phyloP scores from a whole-genome alignment of 2,113 vertebrate species.

The Castor canadensis region DNA sequence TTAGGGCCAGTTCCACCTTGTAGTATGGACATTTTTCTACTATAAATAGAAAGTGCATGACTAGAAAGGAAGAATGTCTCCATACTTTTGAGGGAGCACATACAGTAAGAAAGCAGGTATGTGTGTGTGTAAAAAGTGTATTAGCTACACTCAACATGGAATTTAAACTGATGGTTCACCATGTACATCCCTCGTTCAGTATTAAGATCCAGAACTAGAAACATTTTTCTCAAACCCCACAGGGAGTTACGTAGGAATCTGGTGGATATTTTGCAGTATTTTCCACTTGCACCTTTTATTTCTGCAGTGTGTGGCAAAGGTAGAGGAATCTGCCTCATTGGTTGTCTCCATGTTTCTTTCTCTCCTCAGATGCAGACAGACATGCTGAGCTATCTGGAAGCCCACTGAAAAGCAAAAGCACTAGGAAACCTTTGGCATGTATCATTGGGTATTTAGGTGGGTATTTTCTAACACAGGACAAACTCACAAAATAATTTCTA shows the following conservation, averaged over 20 bases:
- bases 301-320: neutral
- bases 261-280: neutral
- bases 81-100: neutral
- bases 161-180: neutral
- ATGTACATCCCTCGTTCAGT: neutral
- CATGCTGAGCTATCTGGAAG: conserved; percentile 92
- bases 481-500: neutral
- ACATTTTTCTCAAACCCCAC: neutral
- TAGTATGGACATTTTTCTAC: neutral
- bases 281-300: neutral
- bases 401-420: conserved; percentile 92
- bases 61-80: neutral
- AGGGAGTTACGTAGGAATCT: neutral
- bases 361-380: conserved; percentile 94
- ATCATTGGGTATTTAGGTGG: conserved; percentile 97
- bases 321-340: conserved; percentile 32
- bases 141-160: neutral
- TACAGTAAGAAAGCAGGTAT: neutral
- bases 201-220: neutral
- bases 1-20: neutral
- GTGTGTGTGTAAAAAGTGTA: neutral
- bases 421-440: conserved; percentile 94
- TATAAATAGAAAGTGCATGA: neutral
- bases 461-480: conserved; percentile 72
- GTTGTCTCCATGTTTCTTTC: conserved; percentile 70